Percentiles rank a stretch among this genome's conserved stretches.
phyloP scores from a whole-genome alignment of 1,140 invertebrate species.

The Oryctes rhinoceros region DNA sequence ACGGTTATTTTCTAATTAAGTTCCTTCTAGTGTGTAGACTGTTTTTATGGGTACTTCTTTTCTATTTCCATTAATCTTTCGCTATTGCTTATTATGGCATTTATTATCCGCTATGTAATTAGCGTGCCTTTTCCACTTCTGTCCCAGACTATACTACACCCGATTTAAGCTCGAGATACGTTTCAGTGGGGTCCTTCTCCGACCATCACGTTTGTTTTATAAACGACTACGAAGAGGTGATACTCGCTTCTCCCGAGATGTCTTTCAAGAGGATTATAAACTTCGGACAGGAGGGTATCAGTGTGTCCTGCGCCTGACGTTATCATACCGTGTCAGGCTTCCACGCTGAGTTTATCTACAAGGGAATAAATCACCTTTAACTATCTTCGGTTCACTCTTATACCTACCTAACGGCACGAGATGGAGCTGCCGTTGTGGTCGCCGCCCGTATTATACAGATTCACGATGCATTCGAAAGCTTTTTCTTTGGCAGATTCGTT shows the following conservation, averaged over 20 bases:
- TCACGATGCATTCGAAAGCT: not conserved
- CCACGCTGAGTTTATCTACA: slow-evolving; percentile 52
- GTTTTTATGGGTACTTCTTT: too few relatives aligned
- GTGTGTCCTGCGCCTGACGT: slow-evolving; percentile 52
- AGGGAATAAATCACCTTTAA: slow-evolving; percentile 56
- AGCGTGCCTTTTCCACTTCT: not conserved
- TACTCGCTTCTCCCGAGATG: slow-evolving; percentile 43
- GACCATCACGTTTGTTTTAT: not conserved
- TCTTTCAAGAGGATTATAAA: slow-evolving; percentile 50
- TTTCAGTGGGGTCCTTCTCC: slow-evolving; percentile 45
- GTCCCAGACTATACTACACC: slow-evolving; percentile 14
- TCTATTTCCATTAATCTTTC: too few relatives aligned
- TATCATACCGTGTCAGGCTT: slow-evolving; percentile 49
- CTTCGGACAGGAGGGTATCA: slow-evolving; percentile 46
- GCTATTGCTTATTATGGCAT: not conserved
- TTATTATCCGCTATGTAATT: not conserved
- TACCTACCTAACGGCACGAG: not conserved
- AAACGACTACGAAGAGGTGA: slow-evolving; percentile 27
- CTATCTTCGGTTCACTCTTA: slow-evolving; percentile 23
- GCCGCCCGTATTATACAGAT: not conserved
- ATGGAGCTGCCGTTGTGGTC: not conserved
- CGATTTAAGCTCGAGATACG: slow-evolving; percentile 53
- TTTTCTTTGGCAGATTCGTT: not conserved
- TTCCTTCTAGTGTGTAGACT: too few relatives aligned
- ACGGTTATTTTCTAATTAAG: too few relatives aligned